A percentile compares a stretch with the other conserved stretches of the same genome.
Conservation (phyloP, 1,140 invertebrate genomes). For the Ruditapes philippinarum region DNA sequence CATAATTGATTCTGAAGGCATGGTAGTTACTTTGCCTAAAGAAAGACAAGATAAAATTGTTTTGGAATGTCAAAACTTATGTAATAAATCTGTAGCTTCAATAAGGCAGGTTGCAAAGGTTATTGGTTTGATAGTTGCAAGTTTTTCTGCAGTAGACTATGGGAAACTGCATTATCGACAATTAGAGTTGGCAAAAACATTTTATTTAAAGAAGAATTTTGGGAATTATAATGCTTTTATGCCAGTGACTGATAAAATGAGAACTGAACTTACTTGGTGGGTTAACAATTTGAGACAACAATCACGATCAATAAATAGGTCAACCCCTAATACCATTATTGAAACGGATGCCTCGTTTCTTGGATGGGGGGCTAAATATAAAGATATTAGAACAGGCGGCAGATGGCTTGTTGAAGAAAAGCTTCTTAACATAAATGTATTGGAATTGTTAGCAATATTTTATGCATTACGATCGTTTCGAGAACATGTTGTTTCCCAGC, state of each 20-base stretch:
- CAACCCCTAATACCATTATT: background rate
- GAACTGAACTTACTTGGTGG: slow-evolving; percentile 53
- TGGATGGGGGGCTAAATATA: slow-evolving; percentile 43
- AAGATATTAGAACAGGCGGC: slow-evolving; percentile 21
- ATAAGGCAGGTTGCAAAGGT: slow-evolving; percentile 33
- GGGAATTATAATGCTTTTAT: slow-evolving; percentile 54
- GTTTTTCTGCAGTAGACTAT: slow-evolving; percentile 50
- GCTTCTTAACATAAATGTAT: slow-evolving; percentile 61
- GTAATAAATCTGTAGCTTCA: background rate
- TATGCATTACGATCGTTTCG: no score
- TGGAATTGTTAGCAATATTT: slow-evolving; percentile 52
- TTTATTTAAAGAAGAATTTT: background rate
- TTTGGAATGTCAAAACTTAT: slow-evolving; percentile 20
- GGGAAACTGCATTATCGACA: slow-evolving; percentile 61
- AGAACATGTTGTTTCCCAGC: no score
- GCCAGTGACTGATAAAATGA: slow-evolving; percentile 29
- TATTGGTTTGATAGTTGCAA: slow-evolving; percentile 31
- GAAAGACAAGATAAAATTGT: slow-evolving; percentile 20
- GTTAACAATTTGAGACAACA: slow-evolving; percentile 13
- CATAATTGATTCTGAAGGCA: slow-evolving; percentile 51
- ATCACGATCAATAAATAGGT: background rate
- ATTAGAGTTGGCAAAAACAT: slow-evolving; percentile 54
- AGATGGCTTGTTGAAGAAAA: background rate
- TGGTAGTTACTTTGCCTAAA: slow-evolving; percentile 52
- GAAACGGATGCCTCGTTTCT: slow-evolving; percentile 46